Evolutionary conservation across 2,113 vertebrate species (phyloP).

Genomic region (Gobiocypris rarus): DNA sequence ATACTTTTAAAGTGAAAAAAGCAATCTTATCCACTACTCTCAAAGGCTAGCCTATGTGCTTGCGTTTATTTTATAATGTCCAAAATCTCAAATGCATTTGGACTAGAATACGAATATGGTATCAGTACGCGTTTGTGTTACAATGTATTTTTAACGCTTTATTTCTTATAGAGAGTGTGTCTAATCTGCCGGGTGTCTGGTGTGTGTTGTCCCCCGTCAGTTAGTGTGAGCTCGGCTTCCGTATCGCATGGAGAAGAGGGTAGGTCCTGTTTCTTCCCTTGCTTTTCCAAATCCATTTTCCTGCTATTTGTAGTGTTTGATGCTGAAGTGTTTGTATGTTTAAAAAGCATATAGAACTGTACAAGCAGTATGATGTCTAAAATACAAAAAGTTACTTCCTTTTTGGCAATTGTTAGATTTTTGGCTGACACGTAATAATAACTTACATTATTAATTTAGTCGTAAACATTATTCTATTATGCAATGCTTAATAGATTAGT

Average conservation of each 20-base stretch:
- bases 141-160: slow-evolving; percentile 15
- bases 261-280: slow-evolving; percentile 60
- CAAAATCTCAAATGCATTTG: neutral
- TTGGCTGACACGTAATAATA: neutral
- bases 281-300: neutral
- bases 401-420: neutral
- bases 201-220: slow-evolving; percentile 55
- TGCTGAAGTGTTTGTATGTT: neutral
- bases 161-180: slow-evolving; percentile 36
- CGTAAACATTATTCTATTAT: neutral
- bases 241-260: slow-evolving; percentile 70
- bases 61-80: neutral
- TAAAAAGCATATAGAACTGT: neutral
- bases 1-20: slow-evolving; percentile 28
- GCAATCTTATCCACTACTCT: neutral
- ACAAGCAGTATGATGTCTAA: neutral
- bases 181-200: slow-evolving; percentile 25
- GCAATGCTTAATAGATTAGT: too few species aligned
- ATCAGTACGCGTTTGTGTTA: neutral
- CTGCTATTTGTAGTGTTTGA: neutral
- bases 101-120: neutral
- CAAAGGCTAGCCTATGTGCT: neutral
- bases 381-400: neutral
- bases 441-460: neutral
- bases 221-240: slow-evolving; percentile 57